phyloP scores from a whole-genome alignment of 2,888 invertebrate species.

The Ectropis crepuscularia region DNA sequence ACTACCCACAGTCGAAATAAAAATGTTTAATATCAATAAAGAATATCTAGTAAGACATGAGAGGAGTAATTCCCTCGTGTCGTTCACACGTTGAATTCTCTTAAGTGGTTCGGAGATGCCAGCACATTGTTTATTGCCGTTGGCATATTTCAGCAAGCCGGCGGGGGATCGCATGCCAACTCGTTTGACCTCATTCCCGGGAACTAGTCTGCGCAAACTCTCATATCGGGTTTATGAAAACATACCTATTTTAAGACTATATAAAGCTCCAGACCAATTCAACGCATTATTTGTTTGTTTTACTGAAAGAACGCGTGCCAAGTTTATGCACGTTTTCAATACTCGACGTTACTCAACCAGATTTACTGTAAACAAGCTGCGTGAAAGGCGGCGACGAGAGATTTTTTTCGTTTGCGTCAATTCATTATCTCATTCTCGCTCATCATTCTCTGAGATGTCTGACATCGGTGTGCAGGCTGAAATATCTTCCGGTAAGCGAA shows the following conservation, averaged over 20 bases:
- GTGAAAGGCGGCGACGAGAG: conserved; percentile 56
- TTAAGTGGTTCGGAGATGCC: conserved; percentile 52
- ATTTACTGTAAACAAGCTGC: conserved; percentile 62
- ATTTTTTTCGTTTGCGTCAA: conserved; percentile 44
- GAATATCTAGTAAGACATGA: conserved; percentile 21
- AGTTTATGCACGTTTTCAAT: conserved; percentile 69
- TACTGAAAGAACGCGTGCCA: conserved; percentile 71
- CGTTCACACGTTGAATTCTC: conserved; percentile 39
- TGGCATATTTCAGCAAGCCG: conserved; percentile 64
- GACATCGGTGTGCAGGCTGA: conserved; percentile 26
- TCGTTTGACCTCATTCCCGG: conserved; percentile 79
- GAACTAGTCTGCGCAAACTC: conserved; percentile 78
- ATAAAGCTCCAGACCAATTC: conserved; percentile 68
- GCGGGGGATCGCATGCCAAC: conserved; percentile 73
- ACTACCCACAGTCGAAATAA: not conserved
- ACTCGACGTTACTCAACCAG: conserved; percentile 54
- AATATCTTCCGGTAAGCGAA: conserved; percentile 45
- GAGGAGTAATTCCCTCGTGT: conserved; percentile 30
- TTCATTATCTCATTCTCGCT: conserved; percentile 49
- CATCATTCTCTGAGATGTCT: conserved; percentile 44
- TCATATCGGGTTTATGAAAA: conserved; percentile 80
- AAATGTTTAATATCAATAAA: conserved; percentile 20
- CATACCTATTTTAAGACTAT: conserved; percentile 76
- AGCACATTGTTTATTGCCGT: conserved; percentile 67
- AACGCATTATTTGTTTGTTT: conserved; percentile 77